Evolutionary conservation across 2,888 invertebrate species (phyloP).

Genomic region (Buathra laborator): DNA sequence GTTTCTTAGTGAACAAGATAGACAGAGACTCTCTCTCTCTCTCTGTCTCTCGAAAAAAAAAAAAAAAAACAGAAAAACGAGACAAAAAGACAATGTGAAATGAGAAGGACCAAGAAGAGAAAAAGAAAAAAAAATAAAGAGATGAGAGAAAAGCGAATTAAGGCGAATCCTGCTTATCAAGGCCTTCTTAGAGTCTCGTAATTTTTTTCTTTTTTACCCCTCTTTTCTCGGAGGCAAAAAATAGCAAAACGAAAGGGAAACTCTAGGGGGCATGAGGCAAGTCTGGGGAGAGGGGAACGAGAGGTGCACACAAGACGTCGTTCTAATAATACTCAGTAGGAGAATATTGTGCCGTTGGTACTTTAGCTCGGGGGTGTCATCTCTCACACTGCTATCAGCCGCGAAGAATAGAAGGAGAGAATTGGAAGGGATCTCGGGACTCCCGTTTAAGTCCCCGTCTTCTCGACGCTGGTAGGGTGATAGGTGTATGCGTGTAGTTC

Average conservation of each 20-base stretch:
- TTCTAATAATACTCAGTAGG: conserved; percentile 35
- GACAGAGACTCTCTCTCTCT: conserved; percentile 38
- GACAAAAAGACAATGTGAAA: conserved; percentile 33
- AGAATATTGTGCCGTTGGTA: conserved; percentile 31
- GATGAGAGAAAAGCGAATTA: conserved; percentile 60
- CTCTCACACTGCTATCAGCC: conserved; percentile 30
- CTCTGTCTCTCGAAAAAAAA: neutral
- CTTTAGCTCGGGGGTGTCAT: conserved; percentile 26
- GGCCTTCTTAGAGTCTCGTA: conserved; percentile 58
- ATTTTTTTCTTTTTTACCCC: conserved; percentile 44
- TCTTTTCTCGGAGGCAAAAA: conserved; percentile 46
- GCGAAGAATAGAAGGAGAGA: conserved; percentile 54
- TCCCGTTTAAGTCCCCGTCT: conserved; percentile 50
- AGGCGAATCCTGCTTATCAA: conserved; percentile 63
- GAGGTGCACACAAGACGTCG: conserved; percentile 44
- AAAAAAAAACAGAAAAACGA: conserved; percentile 37
- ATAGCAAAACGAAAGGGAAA: conserved; percentile 23
- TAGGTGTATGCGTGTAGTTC: neutral
- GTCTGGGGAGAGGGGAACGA: conserved; percentile 32
- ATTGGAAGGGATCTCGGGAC: conserved; percentile 36
- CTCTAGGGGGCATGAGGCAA: conserved; percentile 10
- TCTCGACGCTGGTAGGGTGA: conserved; percentile 26
- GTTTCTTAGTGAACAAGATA: conserved; percentile 35
- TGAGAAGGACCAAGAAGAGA: conserved; percentile 23
- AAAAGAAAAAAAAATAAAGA: conserved; percentile 20